Evolutionary conservation across 2,888 invertebrate species (phyloP).

Genomic region (Sepiola atlantica): DNA sequence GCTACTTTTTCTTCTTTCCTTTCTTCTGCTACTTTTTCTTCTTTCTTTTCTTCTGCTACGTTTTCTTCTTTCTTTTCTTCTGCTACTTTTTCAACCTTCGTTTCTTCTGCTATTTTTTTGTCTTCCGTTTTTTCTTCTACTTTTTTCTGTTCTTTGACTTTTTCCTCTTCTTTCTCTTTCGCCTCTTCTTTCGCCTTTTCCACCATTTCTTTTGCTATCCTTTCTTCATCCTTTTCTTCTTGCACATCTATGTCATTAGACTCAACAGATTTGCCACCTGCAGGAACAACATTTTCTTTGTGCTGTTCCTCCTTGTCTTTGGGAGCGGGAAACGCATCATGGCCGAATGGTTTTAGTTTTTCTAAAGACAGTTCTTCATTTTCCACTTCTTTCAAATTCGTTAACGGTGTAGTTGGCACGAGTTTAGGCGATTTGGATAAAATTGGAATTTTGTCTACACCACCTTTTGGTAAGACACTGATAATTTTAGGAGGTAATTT

Average conservation of each 20-base stretch:
- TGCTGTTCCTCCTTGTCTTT: background rate
- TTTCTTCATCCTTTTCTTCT: background rate
- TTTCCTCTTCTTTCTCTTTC: too few relatives aligned
- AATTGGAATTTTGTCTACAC: rapidly evolving
- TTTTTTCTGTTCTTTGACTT: background rate
- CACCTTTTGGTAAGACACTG: background rate
- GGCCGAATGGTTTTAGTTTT: background rate
- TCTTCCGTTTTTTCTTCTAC: background rate
- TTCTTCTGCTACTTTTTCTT: background rate
- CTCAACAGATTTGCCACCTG: background rate
- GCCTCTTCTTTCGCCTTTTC: background rate
- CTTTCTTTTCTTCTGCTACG: background rate
- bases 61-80: too few relatives aligned
- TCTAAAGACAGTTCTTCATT: background rate
- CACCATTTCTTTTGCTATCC: background rate
- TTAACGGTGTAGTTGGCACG: background rate
- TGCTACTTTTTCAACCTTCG: background rate
- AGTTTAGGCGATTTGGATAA: background rate
- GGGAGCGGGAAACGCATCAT: background rate
- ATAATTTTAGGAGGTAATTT: background rate
- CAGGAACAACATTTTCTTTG: background rate
- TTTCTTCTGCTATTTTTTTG: too few relatives aligned
- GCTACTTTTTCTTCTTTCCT: too few relatives aligned
- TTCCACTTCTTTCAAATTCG: background rate
- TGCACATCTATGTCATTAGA: background rate